A percentile compares a stretch with the other conserved stretches of the same genome.
These are phyloP conservation scores for Dinocampus coccinellae DNA, from an alignment of 2,888 invertebrate genomes.

Conservation along the genomic window DNA sequence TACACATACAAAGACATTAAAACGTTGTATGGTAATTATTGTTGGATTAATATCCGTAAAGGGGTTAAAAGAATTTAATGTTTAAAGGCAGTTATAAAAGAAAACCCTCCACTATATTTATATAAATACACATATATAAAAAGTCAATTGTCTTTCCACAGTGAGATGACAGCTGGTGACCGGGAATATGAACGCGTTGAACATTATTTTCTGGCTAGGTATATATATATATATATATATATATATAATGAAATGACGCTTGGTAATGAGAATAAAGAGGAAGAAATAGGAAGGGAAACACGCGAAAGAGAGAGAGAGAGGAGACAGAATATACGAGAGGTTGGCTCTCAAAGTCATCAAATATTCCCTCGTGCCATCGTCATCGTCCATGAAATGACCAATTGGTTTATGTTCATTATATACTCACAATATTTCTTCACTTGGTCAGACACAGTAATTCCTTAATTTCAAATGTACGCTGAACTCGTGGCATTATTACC, in stretches of 20 bases:
- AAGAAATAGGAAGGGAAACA: no score
- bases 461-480: neutral
- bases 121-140: neutral
- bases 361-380: neutral
- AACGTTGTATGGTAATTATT: neutral
- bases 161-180: constrained; percentile 28
- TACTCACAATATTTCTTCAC: constrained; percentile 4
- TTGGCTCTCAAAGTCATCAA: neutral
- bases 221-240: no score
- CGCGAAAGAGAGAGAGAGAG: no score
- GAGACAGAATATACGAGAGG: neutral
- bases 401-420: constrained; percentile 18
- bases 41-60: neutral
- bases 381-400: constrained; percentile 12
- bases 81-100: no score
- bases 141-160: constrained; percentile 1
- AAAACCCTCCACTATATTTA: no score
- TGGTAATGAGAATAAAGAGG: neutral
- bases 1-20: neutral
- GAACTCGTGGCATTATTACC: constrained; percentile 28
- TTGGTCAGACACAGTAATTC: constrained; percentile 26
- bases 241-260: neutral
- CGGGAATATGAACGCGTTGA: constrained; percentile 11
- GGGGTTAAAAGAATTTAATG: neutral
- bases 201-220: constrained; percentile 13